Percentiles rank a stretch among this genome's conserved stretches.
phyloP scores from a whole-genome alignment of 2,888 invertebrate species.

The Chymomyza procnemis region DNA sequence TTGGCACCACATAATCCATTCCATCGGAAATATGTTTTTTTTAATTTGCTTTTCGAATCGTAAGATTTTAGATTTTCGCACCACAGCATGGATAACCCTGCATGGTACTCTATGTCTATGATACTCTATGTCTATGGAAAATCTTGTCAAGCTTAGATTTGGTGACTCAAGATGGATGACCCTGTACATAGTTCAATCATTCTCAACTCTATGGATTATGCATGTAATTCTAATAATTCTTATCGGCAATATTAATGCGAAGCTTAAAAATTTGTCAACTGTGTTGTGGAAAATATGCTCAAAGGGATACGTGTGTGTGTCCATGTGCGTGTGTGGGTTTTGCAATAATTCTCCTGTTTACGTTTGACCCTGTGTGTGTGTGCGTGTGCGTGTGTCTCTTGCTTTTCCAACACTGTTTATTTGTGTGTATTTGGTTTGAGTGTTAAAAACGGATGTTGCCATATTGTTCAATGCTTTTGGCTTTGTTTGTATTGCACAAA shows the following conservation, averaged over 20 bases:
- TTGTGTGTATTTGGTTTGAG: constrained; percentile 18
- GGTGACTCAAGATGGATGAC: too few species aligned
- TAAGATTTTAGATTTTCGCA: too few species aligned
- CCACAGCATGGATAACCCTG: too few species aligned
- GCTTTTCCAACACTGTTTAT: background rate
- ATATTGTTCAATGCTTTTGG: constrained; percentile 39
- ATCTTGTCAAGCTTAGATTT: too few species aligned
- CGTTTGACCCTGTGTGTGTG: background rate
- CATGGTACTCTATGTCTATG: too few species aligned
- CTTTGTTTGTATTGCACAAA: constrained; percentile 23
- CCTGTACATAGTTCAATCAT: too few species aligned
- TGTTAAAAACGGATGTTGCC: constrained; percentile 45
- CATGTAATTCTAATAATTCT: background rate
- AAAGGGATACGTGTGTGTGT: too few species aligned
- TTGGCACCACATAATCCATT: too few species aligned
- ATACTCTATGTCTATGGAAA: too few species aligned
- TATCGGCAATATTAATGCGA: background rate
- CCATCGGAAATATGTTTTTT: too few species aligned
- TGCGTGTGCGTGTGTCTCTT: background rate
- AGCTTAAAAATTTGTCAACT: background rate
- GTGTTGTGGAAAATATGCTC: background rate
- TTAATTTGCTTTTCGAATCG: too few species aligned
- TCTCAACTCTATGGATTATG: too few species aligned
- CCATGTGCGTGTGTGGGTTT: background rate
- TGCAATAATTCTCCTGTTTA: background rate